Evolutionary conservation across 1,140 invertebrate genomes (phyloP).

Genomic region (Apis florea): DNA sequence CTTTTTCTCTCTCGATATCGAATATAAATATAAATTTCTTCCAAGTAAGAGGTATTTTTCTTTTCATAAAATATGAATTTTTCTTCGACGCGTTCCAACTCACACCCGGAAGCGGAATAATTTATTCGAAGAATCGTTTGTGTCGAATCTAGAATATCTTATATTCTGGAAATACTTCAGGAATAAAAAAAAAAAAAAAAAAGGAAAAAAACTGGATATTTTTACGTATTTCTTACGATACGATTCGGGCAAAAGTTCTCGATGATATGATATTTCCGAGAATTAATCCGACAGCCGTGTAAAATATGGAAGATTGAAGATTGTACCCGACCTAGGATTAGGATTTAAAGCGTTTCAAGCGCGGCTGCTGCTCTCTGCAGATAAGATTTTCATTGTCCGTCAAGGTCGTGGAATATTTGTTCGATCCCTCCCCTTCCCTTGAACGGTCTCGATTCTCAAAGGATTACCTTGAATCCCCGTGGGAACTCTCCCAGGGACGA

Average conservation of each 20-base stretch:
- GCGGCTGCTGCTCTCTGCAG: slow-evolving; percentile 30
- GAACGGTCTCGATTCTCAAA: slow-evolving; percentile 34
- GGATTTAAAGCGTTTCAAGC: slow-evolving; percentile 40
- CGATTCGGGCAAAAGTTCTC: not conserved
- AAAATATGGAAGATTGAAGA: not conserved
- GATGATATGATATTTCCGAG: not conserved
- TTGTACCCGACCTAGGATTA: slow-evolving; percentile 5
- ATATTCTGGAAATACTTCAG: too few relatives aligned
- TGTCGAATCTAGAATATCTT: too few relatives aligned
- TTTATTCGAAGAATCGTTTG: too few relatives aligned
- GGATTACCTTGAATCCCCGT: slow-evolving; percentile 56
- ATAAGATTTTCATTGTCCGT: slow-evolving; percentile 46
- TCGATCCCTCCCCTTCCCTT: not conserved
- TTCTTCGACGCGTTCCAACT: too few relatives aligned
- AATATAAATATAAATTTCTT: too few relatives aligned
- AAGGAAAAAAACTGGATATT: not conserved
- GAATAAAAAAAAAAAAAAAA: too few relatives aligned
- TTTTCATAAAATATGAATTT: too few relatives aligned
- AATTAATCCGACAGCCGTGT: not conserved
- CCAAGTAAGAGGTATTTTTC: too few relatives aligned
- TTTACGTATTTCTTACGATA: too few relatives aligned
- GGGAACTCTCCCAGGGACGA: slow-evolving; percentile 26
- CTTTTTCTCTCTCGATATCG: too few relatives aligned
- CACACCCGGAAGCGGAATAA: too few relatives aligned
- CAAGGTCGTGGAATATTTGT: slow-evolving; percentile 35